Base-by-base conservation (phyloP, 2,797 vertebrate species). In the Oceanodroma leucorhoa region DNA sequence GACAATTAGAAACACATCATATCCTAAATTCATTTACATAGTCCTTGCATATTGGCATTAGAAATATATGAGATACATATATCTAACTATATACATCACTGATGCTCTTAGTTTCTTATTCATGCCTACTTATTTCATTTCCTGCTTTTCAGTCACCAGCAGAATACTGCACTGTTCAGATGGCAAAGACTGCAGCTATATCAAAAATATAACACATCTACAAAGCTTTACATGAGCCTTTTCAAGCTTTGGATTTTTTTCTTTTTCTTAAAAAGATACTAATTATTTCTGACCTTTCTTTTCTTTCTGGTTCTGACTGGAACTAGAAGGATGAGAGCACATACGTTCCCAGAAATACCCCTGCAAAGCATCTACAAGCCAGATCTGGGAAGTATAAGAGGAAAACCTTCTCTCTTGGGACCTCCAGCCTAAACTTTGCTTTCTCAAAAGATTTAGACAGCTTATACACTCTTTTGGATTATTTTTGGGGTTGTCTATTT, bases 321-420 rank as follows among this genome's bases (percentile, higher is more conserved):
- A 83, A 86, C 32, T 57, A 57, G 51, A 55, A 69, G 38, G n/a
- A 73, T n/a, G 26, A 85, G 12, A 79, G 13, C 21, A 29, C 17
- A 10, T 10, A 18, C 1, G 2, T 53, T 80, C 38, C 58, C 45
- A 71, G 45, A 88, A 85, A 71, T 0, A 0, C 3, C 16, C 26
- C 38, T 43, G 38, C 14, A 34, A 67, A 36, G 17, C n/a, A 72
- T 9, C 57, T 69, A 53, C 48, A 41, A 66, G 54, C 12, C 45
- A 81, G 43, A 81, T 87, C 8, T 34, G 26, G 7, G 40, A 91
- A 65, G 27, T 5, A 1, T 16, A 53, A 58, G 40, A 67, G 12
- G 29, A 90, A 88, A 90, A 55, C 1, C 11, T 61, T 26, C 14
- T 83, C 29, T n/a, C 26, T 20, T 30, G 22, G 51, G 38, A 89